Percentiles rank a stretch among this genome's conserved stretches.
These are phyloP conservation scores for Hemistola chrysoprasaria DNA, from an alignment of 2,888 invertebrate species.

Conservation along the genomic window DNA sequence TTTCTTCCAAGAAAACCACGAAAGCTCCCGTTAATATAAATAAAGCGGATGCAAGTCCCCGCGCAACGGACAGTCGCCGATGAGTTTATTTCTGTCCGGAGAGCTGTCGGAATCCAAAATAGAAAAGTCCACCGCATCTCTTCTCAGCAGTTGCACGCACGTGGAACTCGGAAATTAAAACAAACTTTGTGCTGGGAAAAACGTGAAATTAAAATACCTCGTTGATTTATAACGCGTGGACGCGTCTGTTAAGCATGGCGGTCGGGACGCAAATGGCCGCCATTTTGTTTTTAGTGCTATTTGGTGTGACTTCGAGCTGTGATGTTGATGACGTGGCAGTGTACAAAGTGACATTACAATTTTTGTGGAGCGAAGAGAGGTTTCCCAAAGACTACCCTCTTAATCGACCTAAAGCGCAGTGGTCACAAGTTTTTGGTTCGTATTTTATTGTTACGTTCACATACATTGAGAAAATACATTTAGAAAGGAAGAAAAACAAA, in stretches of 20 bases:
- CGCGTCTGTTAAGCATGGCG: slow-evolving; percentile 52
- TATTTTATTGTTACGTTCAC: slow-evolving; percentile 24
- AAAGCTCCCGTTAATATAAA: slow-evolving; percentile 35
- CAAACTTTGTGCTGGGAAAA: slow-evolving; percentile 8
- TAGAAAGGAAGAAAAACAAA: slow-evolving; percentile 20
- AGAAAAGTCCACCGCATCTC: slow-evolving; percentile 74
- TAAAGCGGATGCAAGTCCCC: slow-evolving; percentile 49
- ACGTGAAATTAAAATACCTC: slow-evolving; percentile 32
- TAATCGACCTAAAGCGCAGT: slow-evolving; percentile 95
- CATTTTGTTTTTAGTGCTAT: slow-evolving; percentile 61
- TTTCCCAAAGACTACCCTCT: slow-evolving; percentile 95
- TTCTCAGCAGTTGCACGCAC: slow-evolving; percentile 62
- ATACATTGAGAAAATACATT: slow-evolving; percentile 11
- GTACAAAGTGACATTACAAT: slow-evolving; percentile 93
- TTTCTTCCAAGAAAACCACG: slow-evolving; percentile 13
- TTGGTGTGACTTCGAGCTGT: slow-evolving; percentile 71
- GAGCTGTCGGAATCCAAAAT: slow-evolving; percentile 67
- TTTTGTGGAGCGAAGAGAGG: slow-evolving; percentile 92
- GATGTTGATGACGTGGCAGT: slow-evolving; percentile 91
- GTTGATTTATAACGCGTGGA: slow-evolving; percentile 15
- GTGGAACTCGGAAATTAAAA: slow-evolving; percentile 40
- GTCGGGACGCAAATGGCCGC: slow-evolving; percentile 51
- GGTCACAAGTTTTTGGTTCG: slow-evolving; percentile 96
- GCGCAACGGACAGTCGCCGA: slow-evolving; percentile 53
- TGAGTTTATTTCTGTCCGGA: slow-evolving; percentile 74